Percentiles rank a stretch among this genome's conserved stretches.
These are phyloP conservation scores for Drosophila gaucha DNA, from an alignment of 2,888 invertebrate species.

Conservation along the genomic window DNA sequence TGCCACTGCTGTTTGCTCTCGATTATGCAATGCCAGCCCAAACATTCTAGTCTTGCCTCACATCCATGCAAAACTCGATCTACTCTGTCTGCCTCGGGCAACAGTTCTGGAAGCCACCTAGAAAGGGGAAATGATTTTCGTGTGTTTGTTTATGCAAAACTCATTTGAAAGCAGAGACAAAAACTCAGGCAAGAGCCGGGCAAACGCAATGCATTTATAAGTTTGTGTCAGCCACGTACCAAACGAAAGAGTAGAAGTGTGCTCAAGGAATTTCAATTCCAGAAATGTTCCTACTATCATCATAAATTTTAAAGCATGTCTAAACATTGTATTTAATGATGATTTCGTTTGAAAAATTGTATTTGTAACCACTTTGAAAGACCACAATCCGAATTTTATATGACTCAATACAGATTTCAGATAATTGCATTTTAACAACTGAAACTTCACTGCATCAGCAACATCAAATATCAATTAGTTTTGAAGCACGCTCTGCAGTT, in stretches of 20 bases:
- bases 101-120: conserved; percentile 1
- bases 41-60: conserved; percentile 11
- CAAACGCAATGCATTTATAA: conserved; percentile 53
- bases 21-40: conserved; percentile 48
- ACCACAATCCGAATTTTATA: not conserved
- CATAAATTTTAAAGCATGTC: not conserved
- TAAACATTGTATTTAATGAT: not conserved
- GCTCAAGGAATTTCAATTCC: not conserved
- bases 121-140: conserved; percentile 14
- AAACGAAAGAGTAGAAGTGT: conserved; percentile 5
- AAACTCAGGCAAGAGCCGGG: conserved; percentile 9
- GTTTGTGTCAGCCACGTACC: conserved; percentile 29
- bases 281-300: not conserved
- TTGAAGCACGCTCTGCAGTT: not conserved
- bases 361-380: no score
- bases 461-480: conserved; percentile 27
- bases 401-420: not conserved
- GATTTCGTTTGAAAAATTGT: conserved; percentile 1
- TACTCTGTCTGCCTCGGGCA: conserved; percentile 11
- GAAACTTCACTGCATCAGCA: not conserved
- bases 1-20: conserved; percentile 43
- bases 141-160: conserved; percentile 72
- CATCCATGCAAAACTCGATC: conserved; percentile 1
- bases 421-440: not conserved
- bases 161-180: conserved; percentile 58